These are phyloP conservation scores for Carcharodon carcharias DNA, from an alignment of 2,797 vertebrate genomes.

Conservation along the genomic window DNA sequence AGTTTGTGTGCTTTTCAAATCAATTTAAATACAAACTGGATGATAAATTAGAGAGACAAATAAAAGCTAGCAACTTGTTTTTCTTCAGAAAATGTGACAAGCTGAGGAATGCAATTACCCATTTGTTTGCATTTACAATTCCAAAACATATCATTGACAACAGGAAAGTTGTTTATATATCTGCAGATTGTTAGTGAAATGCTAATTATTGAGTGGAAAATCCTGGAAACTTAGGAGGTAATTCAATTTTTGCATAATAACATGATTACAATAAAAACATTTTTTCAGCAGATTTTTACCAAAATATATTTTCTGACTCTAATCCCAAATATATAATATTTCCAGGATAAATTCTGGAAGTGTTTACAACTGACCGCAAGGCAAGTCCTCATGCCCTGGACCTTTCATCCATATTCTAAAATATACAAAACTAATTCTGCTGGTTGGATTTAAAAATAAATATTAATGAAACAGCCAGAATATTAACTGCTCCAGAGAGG, in stretches of 20 bases:
- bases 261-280: background rate
- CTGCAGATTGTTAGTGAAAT: background rate
- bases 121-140: background rate
- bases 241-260: background rate
- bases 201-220: constrained; percentile 10
- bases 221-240: background rate
- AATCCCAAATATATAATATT: background rate
- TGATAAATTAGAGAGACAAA: background rate
- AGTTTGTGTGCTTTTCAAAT: background rate
- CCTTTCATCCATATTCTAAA: background rate
- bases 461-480: background rate
- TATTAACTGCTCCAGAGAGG: background rate
- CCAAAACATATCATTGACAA: background rate
- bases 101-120: background rate
- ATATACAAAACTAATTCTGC: background rate
- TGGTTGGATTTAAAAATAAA: background rate
- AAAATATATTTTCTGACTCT: background rate
- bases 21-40: background rate
- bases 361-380: background rate
- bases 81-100: background rate
- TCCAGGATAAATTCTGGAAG: background rate
- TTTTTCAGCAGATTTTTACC: background rate
- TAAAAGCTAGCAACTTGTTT: background rate
- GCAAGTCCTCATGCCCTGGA: background rate
- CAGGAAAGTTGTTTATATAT: background rate